Evolutionary conservation across 2,113 vertebrate genomes (phyloP).

Genomic region (Rana temporaria): DNA sequence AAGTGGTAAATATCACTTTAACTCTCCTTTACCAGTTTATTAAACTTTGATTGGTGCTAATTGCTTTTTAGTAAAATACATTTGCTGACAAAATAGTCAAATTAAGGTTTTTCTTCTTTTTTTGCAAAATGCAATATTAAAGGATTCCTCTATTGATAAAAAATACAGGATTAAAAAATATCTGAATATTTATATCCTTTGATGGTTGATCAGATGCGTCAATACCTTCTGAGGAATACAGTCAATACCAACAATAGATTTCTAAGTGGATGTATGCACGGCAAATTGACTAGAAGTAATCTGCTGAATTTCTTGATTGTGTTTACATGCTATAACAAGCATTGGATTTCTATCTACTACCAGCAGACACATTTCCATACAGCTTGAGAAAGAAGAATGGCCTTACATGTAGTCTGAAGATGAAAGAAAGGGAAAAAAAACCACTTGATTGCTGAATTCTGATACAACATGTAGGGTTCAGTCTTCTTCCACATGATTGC

Average conservation of each 20-base stretch:
- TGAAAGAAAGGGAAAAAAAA: neutral
- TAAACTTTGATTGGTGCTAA: too few species aligned
- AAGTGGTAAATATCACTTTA: too few species aligned
- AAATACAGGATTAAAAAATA: too few species aligned
- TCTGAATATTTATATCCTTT: too few species aligned
- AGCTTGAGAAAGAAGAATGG: neutral
- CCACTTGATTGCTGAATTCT: neutral
- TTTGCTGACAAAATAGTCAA: too few species aligned
- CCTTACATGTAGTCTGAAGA: neutral
- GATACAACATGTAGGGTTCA: neutral
- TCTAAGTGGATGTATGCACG: neutral
- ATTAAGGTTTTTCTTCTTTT: too few species aligned
- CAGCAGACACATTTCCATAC: neutral
- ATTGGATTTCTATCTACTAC: neutral
- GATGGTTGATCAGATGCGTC: too few species aligned
- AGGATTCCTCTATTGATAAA: too few species aligned
- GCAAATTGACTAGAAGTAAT: conserved; percentile 15
- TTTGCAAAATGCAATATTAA: too few species aligned
- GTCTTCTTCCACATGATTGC: conserved; percentile 22
- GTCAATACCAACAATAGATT: neutral
- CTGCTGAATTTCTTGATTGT: neutral
- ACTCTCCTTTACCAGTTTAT: too few species aligned
- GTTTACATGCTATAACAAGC: neutral
- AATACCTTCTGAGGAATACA: neutral
- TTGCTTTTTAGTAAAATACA: too few species aligned